Evolutionary conservation across 2,797 vertebrate species (phyloP).

Genomic region (Arctocebus calabarensis): DNA sequence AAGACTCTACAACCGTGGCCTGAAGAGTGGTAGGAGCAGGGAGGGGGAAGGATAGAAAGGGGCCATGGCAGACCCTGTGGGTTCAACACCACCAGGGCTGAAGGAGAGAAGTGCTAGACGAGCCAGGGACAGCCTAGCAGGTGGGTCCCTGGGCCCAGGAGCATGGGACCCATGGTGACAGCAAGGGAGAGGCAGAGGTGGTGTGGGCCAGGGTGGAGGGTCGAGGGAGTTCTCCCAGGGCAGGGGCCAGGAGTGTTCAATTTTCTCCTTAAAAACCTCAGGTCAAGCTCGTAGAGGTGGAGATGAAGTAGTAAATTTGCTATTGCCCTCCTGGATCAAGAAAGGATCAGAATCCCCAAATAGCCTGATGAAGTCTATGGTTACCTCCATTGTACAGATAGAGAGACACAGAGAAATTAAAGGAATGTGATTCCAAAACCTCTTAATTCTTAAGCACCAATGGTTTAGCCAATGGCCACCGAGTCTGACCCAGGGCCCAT

Average conservation of each 20-base stretch:
- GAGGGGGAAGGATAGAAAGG: accelerated
- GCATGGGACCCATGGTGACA: too few relatives aligned
- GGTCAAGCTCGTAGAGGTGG: background rate
- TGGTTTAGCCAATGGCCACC: background rate
- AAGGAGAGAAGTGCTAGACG: background rate
- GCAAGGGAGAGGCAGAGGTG: background rate
- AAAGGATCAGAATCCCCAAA: background rate
- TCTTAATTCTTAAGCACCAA: background rate
- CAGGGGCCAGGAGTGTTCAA: accelerated
- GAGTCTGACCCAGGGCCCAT: background rate
- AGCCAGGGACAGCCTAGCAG: background rate
- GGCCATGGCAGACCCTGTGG: background rate
- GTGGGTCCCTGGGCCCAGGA: background rate
- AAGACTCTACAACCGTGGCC: background rate
- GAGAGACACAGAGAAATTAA: background rate
- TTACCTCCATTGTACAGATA: background rate
- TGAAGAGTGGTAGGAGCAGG: accelerated
- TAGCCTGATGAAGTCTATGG: background rate
- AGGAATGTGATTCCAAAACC: background rate
- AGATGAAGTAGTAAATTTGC: background rate
- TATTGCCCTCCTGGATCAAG: background rate
- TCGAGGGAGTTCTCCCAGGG: background rate
- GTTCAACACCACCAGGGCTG: background rate
- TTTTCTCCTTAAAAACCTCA: background rate
- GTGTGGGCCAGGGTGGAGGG: background rate